Evolutionary conservation across 2,113 vertebrate genomes (phyloP).

Genomic region (Laticauda laticaudata): DNA sequence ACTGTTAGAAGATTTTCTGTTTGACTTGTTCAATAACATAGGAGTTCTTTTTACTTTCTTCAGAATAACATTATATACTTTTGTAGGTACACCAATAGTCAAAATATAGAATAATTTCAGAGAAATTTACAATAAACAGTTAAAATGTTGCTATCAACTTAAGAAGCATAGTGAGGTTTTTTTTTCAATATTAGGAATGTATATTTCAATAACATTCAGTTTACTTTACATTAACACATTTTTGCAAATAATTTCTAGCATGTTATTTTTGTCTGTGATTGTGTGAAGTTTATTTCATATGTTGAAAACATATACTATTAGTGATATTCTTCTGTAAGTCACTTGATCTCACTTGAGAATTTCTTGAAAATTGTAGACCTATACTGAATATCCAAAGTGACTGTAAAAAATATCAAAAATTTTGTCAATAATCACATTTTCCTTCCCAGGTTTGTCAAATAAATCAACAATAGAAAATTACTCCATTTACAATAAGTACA

Average conservation of each 20-base stretch:
- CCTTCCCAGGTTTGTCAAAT: not conserved
- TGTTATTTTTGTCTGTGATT: not conserved
- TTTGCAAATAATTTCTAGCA: not conserved
- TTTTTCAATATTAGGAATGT: not conserved
- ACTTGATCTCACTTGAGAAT: not conserved
- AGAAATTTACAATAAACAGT: not conserved
- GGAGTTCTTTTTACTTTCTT: not conserved
- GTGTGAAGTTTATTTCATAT: not conserved
- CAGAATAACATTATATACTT: not conserved
- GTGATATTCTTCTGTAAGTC: not conserved
- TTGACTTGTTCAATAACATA: too few relatives aligned
- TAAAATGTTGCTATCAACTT: not conserved
- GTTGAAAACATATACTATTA: not conserved
- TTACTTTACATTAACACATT: not conserved
- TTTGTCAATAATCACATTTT: not conserved
- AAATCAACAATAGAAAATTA: constrained; percentile 7
- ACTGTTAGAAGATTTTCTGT: too few relatives aligned
- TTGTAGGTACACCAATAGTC: constrained; percentile 5
- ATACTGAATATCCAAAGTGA: not conserved
- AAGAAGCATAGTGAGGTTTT: not conserved
- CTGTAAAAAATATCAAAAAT: not conserved
- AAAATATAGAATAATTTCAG: not conserved
- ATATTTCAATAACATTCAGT: not conserved
- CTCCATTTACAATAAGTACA: not conserved
- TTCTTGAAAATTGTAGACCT: not conserved